A percentile compares a stretch with the other conserved stretches of the same genome.
Conservation (phyloP, 2,888 invertebrate genomes). For the Caenorhabditis virilis region DNA sequence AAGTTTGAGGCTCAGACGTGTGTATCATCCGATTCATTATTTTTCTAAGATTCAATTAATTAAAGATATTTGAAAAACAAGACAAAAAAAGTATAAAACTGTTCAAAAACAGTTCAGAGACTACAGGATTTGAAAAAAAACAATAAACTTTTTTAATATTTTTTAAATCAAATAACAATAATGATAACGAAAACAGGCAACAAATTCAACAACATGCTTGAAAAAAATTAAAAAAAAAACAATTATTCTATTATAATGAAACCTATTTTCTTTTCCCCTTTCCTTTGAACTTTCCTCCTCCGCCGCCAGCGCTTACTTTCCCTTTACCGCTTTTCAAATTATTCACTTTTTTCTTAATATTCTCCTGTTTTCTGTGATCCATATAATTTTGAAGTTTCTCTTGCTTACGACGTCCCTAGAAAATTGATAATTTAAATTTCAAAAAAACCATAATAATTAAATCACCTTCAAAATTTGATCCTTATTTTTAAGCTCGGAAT, state of each 20-base stretch:
- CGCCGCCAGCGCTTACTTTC: conserved; percentile 6
- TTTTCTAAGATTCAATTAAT: conserved; percentile 2
- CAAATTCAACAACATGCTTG: background rate
- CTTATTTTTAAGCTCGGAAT: conserved; percentile 45
- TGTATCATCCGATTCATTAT: conserved; percentile 40
- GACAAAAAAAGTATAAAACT: conserved; percentile 2
- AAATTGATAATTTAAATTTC: conserved; percentile 9
- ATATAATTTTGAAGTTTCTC: conserved; percentile 59
- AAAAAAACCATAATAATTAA: background rate
- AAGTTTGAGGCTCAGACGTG: conserved; percentile 29
- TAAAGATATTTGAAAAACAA: conserved; percentile 1
- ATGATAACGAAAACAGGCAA: conserved; percentile 3
- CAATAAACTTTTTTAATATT: conserved; percentile 4
- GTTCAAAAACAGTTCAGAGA: background rate
- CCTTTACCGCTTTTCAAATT: conserved; percentile 8
- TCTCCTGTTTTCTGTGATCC: conserved; percentile 47
- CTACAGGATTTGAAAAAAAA: conserved; percentile 2
- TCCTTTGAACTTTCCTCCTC: conserved; percentile 5
- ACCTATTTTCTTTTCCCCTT: conserved; percentile 23
- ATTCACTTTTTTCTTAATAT: conserved; percentile 41
- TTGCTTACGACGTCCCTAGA: conserved; percentile 48
- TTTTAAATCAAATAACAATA: too few species aligned
- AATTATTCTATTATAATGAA: conserved; percentile 3
- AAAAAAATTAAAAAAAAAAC: conserved; percentile 1
- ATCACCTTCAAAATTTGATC: conserved; percentile 41